A percentile compares a stretch with the other conserved stretches of the same genome.
phyloP scores from a whole-genome alignment of 92 coral and sea anemone species.

The Desmophyllum pertusum region DNA sequence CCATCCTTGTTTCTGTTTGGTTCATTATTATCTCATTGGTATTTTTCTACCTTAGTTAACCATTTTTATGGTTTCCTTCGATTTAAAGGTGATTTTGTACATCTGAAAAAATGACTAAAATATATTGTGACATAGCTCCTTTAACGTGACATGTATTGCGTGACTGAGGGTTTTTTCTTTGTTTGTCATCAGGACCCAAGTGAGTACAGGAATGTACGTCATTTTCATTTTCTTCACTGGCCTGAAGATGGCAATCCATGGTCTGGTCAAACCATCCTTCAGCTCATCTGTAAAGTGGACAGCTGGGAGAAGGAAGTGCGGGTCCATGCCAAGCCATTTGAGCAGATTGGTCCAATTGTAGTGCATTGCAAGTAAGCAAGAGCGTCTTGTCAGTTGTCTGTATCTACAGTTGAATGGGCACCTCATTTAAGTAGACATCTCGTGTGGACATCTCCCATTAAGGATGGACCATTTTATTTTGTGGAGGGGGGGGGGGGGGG shows the following conservation, averaged over 20 bases:
- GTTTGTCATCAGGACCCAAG: conserved; percentile 77
- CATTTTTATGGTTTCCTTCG: too few relatives aligned
- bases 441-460: too few relatives aligned
- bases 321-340: conserved; percentile 64
- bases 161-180: background rate
- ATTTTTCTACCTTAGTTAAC: too few relatives aligned
- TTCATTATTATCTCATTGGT: too few relatives aligned
- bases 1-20: too few relatives aligned
- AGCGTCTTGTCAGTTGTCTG: background rate
- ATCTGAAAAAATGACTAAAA: too few relatives aligned
- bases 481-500: too few relatives aligned
- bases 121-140: too few relatives aligned
- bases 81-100: too few relatives aligned
- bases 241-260: conserved; percentile 80
- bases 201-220: conserved; percentile 74
- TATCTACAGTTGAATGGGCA: background rate
- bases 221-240: conserved; percentile 95
- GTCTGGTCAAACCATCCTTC: conserved; percentile 88
- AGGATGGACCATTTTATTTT: too few relatives aligned
- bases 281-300: conserved; percentile 79
- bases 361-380: conserved; percentile 90
- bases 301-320: conserved; percentile 79
- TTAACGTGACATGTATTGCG: too few relatives aligned
- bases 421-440: background rate
- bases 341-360: conserved; percentile 79